Percentiles rank a stretch among this genome's conserved stretches.
Evolutionary conservation across 1,140 invertebrate genomes (phyloP).

Genomic region (Rhynchophorus ferrugineus): DNA sequence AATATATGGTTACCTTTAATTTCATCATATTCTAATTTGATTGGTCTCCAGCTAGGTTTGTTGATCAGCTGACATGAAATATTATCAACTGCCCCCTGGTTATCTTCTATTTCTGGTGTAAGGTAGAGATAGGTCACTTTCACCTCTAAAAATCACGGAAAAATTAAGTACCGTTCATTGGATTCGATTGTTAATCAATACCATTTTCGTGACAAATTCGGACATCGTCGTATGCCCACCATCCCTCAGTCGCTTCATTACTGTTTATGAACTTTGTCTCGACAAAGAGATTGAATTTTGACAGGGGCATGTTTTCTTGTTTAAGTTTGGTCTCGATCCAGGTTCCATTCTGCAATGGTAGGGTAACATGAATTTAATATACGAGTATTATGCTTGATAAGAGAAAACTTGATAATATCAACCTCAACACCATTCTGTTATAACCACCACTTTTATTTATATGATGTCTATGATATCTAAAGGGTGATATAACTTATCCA

Average conservation of each 20-base stretch:
- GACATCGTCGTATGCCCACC: conserved; percentile 32
- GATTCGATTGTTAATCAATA: no score
- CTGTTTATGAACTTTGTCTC: conserved; percentile 23
- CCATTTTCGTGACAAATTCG: conserved; percentile 32
- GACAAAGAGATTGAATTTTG: conserved; percentile 28
- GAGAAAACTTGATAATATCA: no score
- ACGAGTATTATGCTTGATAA: not conserved
- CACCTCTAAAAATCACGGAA: conserved; percentile 30
- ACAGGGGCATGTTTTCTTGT: conserved; percentile 24
- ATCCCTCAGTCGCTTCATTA: conserved; percentile 17
- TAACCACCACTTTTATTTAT: no score
- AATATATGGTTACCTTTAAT: conserved; percentile 25
- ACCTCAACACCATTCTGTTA: no score
- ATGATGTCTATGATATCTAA: no score
- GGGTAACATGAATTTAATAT: not conserved
- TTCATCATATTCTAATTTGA: conserved; percentile 21
- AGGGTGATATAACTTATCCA: no score
- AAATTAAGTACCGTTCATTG: no score
- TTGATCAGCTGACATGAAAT: conserved; percentile 28
- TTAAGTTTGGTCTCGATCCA: conserved; percentile 30
- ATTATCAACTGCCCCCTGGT: conserved; percentile 10
- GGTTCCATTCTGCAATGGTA: conserved; percentile 21
- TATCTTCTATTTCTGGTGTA: conserved; percentile 11
- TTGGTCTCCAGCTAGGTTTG: conserved; percentile 28
- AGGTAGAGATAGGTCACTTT: conserved; percentile 27